phyloP scores from a whole-genome alignment of 2,888 invertebrate genomes.

The Rutpela maculata region DNA sequence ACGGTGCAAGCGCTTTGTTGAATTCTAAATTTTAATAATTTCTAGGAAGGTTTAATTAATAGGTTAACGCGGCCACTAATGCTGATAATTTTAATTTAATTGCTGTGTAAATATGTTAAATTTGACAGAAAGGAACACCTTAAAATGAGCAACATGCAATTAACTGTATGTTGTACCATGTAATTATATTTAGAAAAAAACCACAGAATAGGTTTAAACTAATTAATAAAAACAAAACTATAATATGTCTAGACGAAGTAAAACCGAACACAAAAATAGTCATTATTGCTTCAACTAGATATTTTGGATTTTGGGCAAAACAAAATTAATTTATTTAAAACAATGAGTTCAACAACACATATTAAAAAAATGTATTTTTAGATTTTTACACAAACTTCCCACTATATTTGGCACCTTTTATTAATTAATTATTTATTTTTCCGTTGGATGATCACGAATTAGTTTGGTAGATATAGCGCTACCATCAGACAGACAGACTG shows the following conservation, averaged over 20 bases:
- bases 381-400: too few relatives aligned
- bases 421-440: too few relatives aligned
- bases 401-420: too few relatives aligned
- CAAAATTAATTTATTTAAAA: too few relatives aligned
- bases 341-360: too few relatives aligned
- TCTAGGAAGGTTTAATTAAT: conserved; percentile 1
- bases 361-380: too few relatives aligned
- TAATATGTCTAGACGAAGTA: conserved; percentile 3
- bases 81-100: neutral
- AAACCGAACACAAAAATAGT: neutral
- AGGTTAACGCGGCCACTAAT: neutral
- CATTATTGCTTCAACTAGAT: neutral
- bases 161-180: neutral
- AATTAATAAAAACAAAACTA: conserved; percentile 1
- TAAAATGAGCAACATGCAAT: neutral
- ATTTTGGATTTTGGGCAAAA: too few relatives aligned
- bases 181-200: neutral
- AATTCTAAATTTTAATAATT: neutral
- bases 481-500: too few relatives aligned
- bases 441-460: too few relatives aligned
- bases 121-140: conserved; percentile 1
- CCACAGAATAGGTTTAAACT: neutral
- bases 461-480: too few relatives aligned
- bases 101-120: conserved; percentile 3
- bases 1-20: too few relatives aligned